Evolutionary conservation across 2,888 invertebrate genomes (phyloP).

Genomic region (Helicoverpa assulta): DNA sequence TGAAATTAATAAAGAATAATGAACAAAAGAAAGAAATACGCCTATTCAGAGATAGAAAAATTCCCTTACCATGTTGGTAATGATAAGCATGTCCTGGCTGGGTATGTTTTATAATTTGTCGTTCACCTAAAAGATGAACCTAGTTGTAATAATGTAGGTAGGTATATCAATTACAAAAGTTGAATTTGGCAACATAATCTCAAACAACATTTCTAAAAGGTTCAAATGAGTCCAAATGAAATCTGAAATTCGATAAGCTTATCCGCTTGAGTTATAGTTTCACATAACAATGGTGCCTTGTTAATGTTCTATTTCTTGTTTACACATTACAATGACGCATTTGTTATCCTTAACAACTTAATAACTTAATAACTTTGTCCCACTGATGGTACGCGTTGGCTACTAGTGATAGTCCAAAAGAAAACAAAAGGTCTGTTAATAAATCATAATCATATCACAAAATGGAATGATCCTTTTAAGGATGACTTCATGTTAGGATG

Average conservation of each 20-base stretch:
- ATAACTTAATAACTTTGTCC: no score
- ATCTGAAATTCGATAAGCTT: conserved; percentile 12
- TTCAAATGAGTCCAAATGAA: conserved; percentile 19
- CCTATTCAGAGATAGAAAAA: no score
- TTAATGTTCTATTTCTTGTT: conserved; percentile 14
- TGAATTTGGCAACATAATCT: conserved; percentile 19
- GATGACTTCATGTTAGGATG: no score
- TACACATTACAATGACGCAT: conserved; percentile 18
- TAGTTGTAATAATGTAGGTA: not conserved
- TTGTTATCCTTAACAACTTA: not conserved
- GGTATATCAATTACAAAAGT: not conserved
- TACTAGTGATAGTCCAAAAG: not conserved
- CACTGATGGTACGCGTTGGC: no score
- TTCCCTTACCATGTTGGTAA: no score
- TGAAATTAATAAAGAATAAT: no score
- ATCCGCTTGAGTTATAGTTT: conserved; percentile 15
- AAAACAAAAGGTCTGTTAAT: not conserved
- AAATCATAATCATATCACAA: no score
- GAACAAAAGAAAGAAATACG: no score
- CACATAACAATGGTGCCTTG: conserved; percentile 32
- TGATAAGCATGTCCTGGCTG: no score
- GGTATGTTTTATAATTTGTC: not conserved
- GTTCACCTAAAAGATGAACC: not conserved
- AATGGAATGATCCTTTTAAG: no score
- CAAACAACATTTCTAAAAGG: not conserved